These are phyloP conservation scores for Prunella fulvescens DNA, from an alignment of 2,113 vertebrate species.

Conservation along the genomic window DNA sequence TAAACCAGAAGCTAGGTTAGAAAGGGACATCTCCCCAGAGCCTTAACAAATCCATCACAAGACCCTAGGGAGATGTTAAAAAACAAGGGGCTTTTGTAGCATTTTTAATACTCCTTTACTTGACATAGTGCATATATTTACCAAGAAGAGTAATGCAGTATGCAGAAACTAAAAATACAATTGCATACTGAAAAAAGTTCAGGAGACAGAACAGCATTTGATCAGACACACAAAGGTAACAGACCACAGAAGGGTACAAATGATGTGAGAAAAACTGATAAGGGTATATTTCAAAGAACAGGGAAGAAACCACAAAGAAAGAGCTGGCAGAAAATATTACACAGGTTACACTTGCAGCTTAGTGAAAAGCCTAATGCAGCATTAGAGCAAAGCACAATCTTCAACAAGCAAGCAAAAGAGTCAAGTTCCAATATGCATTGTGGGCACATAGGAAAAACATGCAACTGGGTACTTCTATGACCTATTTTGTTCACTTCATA, in stretches of 20 bases:
- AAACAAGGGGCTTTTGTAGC: neutral
- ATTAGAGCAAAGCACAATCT: neutral
- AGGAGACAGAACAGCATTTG: neutral
- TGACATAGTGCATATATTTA: neutral
- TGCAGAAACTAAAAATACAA: neutral
- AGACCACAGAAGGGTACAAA: neutral
- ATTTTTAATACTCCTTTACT: neutral
- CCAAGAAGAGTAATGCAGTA: neutral
- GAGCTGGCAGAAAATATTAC: neutral
- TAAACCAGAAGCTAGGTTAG: conserved; percentile 26
- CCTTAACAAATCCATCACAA: neutral
- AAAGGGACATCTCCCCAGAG: neutral
- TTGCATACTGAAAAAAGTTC: neutral
- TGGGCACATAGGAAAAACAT: neutral
- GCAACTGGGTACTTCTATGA: neutral
- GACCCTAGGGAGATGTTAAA: neutral
- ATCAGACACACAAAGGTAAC: neutral
- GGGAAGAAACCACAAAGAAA: neutral
- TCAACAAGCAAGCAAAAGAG: neutral
- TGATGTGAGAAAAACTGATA: neutral
- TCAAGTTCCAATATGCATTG: accelerated
- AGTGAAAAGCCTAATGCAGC: neutral
- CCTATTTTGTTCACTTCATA: conserved; percentile 5
- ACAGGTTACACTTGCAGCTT: neutral
- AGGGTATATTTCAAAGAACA: neutral